Conservation (phyloP, 2,797 vertebrate species). For the Phoebastria nigripes region DNA sequence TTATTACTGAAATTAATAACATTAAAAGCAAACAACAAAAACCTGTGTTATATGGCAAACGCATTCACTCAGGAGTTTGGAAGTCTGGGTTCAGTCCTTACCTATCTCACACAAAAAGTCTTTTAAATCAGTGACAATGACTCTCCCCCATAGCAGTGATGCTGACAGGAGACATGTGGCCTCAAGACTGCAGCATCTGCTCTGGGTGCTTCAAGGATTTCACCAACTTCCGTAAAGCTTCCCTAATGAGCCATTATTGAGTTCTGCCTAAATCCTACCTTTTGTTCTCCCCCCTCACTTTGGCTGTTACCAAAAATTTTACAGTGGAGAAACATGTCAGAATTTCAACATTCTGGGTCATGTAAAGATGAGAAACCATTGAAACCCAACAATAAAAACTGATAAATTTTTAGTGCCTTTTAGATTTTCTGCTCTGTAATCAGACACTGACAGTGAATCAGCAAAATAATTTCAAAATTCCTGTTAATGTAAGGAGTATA, state of each 20-base stretch:
- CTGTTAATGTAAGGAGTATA: background rate
- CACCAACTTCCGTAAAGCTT: background rate
- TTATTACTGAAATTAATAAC: background rate
- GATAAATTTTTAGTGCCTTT: background rate
- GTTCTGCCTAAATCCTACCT: background rate
- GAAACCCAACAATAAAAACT: background rate
- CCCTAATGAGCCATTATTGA: background rate
- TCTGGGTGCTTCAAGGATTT: background rate
- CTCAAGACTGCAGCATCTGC: background rate
- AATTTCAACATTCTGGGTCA: background rate
- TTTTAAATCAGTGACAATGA: background rate
- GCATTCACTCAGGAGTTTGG: background rate
- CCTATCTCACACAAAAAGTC: background rate
- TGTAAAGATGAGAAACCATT: background rate
- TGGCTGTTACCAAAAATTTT: background rate
- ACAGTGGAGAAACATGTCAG: background rate
- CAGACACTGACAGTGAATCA: background rate
- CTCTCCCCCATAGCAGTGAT: background rate
- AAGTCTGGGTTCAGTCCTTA: background rate
- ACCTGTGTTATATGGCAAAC: background rate
- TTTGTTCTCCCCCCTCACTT: background rate
- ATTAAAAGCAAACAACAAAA: background rate
- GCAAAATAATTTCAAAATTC: background rate
- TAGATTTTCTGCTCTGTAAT: background rate
- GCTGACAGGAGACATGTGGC: background rate